phyloP scores from a whole-genome alignment of 2,113 vertebrate genomes.

The Podarcis cretensis region DNA sequence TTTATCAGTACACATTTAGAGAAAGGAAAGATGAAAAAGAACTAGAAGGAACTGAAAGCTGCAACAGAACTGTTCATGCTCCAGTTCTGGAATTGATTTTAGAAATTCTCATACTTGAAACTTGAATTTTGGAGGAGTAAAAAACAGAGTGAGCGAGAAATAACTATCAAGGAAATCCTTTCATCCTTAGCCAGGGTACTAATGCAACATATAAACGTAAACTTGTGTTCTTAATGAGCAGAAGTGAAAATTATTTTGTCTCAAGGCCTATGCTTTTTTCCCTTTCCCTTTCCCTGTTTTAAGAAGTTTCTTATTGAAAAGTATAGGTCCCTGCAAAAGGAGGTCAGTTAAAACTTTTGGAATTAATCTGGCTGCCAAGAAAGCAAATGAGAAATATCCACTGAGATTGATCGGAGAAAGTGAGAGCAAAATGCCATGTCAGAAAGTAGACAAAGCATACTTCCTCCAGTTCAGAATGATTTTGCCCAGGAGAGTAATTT shows the following conservation, averaged over 20 bases:
- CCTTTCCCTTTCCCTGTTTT: neutral
- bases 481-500: conserved; percentile 45
- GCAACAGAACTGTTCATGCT: no score
- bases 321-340: neutral
- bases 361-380: neutral
- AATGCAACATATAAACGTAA: neutral
- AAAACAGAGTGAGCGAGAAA: no score
- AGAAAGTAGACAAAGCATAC: neutral
- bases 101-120: no score
- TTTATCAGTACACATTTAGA: no score
- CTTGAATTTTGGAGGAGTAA: no score
- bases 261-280: neutral
- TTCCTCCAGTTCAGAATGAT: conserved; percentile 7
- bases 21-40: no score
- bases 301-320: neutral
- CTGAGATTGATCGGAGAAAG: neutral
- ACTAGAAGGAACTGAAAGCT: no score
- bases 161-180: neutral
- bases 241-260: neutral
- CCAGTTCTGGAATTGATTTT: no score
- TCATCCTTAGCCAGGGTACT: neutral
- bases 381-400: neutral
- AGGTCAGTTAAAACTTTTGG: neutral
- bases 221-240: neutral
- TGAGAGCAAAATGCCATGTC: neutral